phyloP scores from a whole-genome alignment of 2,113 vertebrate genomes.

The Zeus faber region DNA sequence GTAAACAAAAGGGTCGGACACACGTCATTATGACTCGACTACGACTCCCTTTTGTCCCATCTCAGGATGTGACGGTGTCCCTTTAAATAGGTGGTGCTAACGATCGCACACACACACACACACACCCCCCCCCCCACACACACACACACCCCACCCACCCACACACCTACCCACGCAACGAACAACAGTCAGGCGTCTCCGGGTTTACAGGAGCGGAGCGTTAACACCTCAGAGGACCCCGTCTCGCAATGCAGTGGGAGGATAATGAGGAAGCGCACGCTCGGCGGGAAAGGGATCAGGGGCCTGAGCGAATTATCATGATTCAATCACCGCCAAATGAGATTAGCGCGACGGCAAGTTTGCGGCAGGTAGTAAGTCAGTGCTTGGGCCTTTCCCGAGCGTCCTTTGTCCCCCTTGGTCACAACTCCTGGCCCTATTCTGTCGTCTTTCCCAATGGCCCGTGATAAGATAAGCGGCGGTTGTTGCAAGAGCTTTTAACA shows the following conservation, averaged over 20 bases:
- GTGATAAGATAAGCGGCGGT: conserved; percentile 59
- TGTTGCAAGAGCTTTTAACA: conserved; percentile 52
- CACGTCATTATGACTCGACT: conserved; percentile 5
- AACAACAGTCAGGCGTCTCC: conserved; percentile 8
- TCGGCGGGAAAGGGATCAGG: conserved; percentile 31
- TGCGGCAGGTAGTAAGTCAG: conserved; percentile 51
- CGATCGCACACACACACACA: neutral
- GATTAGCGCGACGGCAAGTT: conserved; percentile 64
- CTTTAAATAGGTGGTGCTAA: conserved; percentile 9
- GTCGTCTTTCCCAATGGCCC: conserved; percentile 26
- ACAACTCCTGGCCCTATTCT: conserved; percentile 28
- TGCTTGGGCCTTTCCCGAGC: conserved; percentile 24
- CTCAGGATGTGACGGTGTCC: neutral
- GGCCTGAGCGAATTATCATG: conserved; percentile 64
- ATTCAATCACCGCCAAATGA: conserved; percentile 65
- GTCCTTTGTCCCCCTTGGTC: conserved; percentile 55
- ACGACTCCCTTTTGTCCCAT: neutral
- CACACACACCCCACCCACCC: neutral
- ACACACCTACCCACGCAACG: neutral
- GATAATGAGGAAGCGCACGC: conserved; percentile 54
- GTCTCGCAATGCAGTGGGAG: conserved; percentile 18
- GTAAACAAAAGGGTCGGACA: conserved; percentile 3
- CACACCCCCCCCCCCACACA: neutral
- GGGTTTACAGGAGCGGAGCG: conserved; percentile 26
- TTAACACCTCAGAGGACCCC: conserved; percentile 41